Base-by-base conservation (phyloP, 2,113 vertebrate species). In the Dendropsophus ebraccatus region DNA sequence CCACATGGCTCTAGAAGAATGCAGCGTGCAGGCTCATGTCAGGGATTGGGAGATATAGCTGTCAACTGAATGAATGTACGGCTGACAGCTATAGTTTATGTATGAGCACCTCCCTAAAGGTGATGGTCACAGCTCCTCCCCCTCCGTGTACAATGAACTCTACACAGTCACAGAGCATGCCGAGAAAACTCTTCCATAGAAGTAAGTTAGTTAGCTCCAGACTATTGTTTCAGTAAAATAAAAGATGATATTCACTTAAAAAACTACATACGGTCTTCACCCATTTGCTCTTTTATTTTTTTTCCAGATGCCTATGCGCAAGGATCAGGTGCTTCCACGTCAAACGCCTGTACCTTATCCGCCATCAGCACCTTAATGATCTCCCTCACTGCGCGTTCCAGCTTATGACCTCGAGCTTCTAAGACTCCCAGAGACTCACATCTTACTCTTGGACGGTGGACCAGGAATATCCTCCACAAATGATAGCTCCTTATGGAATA, bases 341-440 rank as follows among this genome's bases (percentile, higher is more conserved):
- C 97, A 85, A 97, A 94, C 47, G 97, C 98, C 21, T 99, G 97
- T 58, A 97, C 97, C 0, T 93, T 99, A 56, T 99, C 98, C 6
- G 97, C 98, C 88, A 96, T 99, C 92, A 98, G 98, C 87, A 99
- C 97, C 83, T 96, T 99, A 94, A 95, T 97, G 90, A 93, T 99
- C 84, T 99, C 98, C 87, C 96, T 99, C 95, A 99, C 98, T 94
- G 98, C 97, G 0, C 94, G 97, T 89, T 98, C 97, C 92, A 98
- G 97, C 92, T 98, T 99, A 97, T 99, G 98, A 99, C 97, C 84
- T 86, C 54, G 77, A 81, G 84, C 84, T 69, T 73, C 77, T 47
- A 37, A 49, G 77, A 60, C 84, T 73, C 58, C 80, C 62, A 70
- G 84, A 73, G 90, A 88, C 94, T 94, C 93, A 91, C 94, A 93